A percentile compares a stretch with the other conserved stretches of the same genome.
Conservation (phyloP, 2,888 invertebrate genomes). For the Alloplasta piceator region DNA sequence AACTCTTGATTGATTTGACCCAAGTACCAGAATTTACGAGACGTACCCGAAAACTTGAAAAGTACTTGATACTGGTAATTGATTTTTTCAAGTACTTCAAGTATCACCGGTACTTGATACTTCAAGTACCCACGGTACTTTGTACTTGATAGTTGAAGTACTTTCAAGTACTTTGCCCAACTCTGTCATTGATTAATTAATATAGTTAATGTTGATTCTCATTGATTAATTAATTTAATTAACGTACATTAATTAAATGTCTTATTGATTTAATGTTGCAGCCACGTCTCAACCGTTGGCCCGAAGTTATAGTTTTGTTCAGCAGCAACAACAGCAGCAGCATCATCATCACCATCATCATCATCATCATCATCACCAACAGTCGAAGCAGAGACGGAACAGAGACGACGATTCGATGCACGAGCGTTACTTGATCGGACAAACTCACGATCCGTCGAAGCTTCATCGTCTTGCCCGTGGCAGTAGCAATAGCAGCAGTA, state of each 20-base stretch:
- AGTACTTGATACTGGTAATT: no score
- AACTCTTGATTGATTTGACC: no score
- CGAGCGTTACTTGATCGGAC: conserved; percentile 88
- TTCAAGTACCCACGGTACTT: no score
- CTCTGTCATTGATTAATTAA: no score
- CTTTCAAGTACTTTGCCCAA: no score
- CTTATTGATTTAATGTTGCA: conserved; percentile 10
- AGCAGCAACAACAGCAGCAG: conserved; percentile 80
- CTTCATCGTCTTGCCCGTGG: conserved; percentile 78
- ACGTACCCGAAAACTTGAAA: no score
- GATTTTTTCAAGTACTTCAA: no score
- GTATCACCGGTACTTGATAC: no score
- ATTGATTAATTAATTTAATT: background rate
- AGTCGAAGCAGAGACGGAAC: conserved; percentile 81
- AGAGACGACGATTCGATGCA: conserved; percentile 93
- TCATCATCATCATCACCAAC: conserved; percentile 72
- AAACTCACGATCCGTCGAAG: conserved; percentile 80
- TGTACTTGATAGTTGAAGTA: no score
- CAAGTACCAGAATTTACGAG: no score
- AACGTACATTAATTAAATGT: background rate
- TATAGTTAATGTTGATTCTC: no score
- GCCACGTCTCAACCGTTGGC: conserved; percentile 78
- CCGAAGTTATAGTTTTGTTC: conserved; percentile 86
- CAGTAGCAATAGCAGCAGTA: conserved; percentile 71
- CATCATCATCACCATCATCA: conserved; percentile 72